These are phyloP conservation scores for Procambarus virginalis DNA, from an alignment of 1,140 invertebrate genomes.

Conservation along the genomic window DNA sequence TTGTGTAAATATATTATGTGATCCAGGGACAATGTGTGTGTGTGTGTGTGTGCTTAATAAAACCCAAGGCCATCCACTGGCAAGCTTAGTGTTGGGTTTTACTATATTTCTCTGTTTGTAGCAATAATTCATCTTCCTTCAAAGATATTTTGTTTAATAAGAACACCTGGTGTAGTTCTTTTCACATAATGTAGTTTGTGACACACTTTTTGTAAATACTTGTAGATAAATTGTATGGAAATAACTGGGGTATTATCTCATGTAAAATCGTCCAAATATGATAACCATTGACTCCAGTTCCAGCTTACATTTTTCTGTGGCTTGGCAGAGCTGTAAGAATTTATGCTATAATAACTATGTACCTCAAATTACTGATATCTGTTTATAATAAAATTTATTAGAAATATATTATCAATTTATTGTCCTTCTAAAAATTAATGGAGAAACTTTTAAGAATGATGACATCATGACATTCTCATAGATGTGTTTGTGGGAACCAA, in stretches of 20 bases:
- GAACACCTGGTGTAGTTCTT: background rate
- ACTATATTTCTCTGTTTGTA: background rate
- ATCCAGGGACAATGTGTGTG: no score
- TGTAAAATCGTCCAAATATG: background rate
- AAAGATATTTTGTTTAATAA: background rate
- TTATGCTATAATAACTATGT: background rate
- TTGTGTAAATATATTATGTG: background rate
- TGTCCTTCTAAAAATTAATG: background rate
- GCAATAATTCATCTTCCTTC: background rate
- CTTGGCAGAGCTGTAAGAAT: background rate
- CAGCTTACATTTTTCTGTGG: background rate
- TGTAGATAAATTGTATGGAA: background rate
- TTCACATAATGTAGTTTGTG: background rate
- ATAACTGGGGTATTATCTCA: background rate
- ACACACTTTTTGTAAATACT: background rate
- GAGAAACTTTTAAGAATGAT: no score
- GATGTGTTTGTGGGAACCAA: no score
- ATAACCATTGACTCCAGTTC: background rate
- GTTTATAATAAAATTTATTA: background rate
- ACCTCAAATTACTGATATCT: slow-evolving; percentile 1
- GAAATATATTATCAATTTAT: background rate
- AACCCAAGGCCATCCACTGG: no score
- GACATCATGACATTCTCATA: no score
- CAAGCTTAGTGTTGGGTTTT: background rate
- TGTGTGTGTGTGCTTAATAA: background rate